Evolutionary conservation across 1,140 invertebrate genomes (phyloP).

Genomic region (Calosoma granatense): DNA sequence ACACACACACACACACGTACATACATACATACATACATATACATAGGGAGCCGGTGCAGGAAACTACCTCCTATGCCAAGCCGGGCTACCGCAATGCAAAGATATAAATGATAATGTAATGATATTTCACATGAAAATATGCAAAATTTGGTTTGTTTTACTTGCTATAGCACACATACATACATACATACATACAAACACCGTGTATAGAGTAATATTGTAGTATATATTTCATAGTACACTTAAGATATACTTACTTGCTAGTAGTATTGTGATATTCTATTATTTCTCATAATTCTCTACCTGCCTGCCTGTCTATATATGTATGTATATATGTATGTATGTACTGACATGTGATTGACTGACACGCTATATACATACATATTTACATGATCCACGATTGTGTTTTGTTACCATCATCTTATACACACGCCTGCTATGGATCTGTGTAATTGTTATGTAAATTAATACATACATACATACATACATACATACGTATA

Average conservation of each 20-base stretch:
- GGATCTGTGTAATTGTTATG: slow-evolving; percentile 1
- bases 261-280: no score
- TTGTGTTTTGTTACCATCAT: not conserved
- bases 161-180: not conserved
- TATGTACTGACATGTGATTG: no score
- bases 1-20: not conserved
- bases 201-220: no score
- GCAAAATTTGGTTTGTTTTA: not conserved
- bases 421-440: not conserved
- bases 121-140: slow-evolving; percentile 7
- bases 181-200: not conserved
- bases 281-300: no score
- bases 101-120: not conserved
- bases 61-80: not conserved
- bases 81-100: not conserved
- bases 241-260: no score
- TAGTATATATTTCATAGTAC: no score
- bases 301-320: no score
- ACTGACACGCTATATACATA: not conserved
- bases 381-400: not conserved
- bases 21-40: no score
- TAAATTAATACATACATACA: not conserved
- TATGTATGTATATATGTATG: no score
- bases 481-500: not conserved
- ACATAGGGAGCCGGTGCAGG: no score